Conservation (phyloP, 1,140 invertebrate species). For the Melanaphis sacchari region DNA sequence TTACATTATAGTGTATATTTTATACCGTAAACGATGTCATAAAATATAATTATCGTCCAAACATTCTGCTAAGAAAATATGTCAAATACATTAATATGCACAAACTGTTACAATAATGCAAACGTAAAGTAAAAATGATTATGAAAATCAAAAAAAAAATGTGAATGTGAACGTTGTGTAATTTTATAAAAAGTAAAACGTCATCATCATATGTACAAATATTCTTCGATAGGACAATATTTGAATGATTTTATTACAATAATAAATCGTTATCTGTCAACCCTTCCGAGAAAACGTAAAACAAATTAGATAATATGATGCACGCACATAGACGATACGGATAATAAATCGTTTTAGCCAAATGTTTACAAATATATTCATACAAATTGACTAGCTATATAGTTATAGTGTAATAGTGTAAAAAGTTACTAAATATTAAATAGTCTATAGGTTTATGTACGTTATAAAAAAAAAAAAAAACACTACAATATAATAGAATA, state of each 20-base stretch:
- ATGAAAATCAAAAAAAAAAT: background rate
- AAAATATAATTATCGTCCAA: conserved; percentile 19
- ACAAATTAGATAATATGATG: conserved; percentile 17
- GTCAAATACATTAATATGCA: background rate
- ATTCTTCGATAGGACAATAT: conserved; percentile 24
- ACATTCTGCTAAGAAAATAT: background rate
- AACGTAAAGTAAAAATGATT: background rate
- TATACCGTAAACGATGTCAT: background rate
- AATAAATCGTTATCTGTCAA: conserved; percentile 35
- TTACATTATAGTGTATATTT: background rate
- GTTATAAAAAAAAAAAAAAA: background rate
- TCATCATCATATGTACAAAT: background rate
- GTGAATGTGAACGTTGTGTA: background rate
- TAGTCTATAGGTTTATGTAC: background rate
- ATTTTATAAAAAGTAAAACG: conserved; percentile 18
- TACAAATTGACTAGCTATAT: background rate
- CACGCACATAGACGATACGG: background rate
- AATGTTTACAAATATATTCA: conserved; percentile 8
- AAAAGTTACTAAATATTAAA: conserved; percentile 1
- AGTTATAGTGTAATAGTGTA: background rate
- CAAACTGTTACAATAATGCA: background rate
- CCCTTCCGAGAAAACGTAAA: conserved; percentile 6
- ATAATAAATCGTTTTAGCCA: conserved; percentile 29
- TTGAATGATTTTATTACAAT: conserved; percentile 32
- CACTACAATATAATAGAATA: background rate